A percentile compares a stretch with the other conserved stretches of the same genome.
Conservation (phyloP, 2,113 vertebrate species). For the Ophiodon elongatus region DNA sequence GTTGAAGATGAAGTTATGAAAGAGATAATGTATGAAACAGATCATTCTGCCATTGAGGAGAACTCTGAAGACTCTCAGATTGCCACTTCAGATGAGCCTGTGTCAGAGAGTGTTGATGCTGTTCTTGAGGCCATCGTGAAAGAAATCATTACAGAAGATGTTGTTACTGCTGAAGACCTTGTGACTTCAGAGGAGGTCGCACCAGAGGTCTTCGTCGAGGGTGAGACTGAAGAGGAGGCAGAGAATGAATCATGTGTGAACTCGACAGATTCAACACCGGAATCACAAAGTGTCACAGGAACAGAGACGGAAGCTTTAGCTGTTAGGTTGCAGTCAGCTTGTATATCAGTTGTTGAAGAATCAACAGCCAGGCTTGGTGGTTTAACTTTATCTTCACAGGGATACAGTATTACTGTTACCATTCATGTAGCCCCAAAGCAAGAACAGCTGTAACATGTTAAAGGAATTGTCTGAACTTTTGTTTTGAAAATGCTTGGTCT, state of each 20-base stretch:
- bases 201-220: background rate
- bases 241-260: background rate
- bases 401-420: slow-evolving; percentile 36
- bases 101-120: background rate
- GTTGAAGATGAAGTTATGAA: background rate
- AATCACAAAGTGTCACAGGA: background rate
- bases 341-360: slow-evolving; percentile 41
- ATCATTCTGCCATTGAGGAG: background rate
- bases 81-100: background rate
- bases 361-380: slow-evolving; percentile 13
- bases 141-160: slow-evolving; percentile 1
- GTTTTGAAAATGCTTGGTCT: background rate
- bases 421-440: slow-evolving; percentile 35
- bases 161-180: background rate
- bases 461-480: background rate
- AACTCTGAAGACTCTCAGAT: background rate
- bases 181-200: background rate
- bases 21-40: background rate
- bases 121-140: background rate
- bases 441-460: slow-evolving; percentile 19
- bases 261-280: background rate
- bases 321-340: slow-evolving; percentile 47
- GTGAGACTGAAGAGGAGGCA: background rate
- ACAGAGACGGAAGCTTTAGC: slow-evolving; percentile 21
- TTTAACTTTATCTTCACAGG: slow-evolving; percentile 12